A percentile compares a stretch with the other conserved stretches of the same genome.
Evolutionary conservation across 2,888 invertebrate species (phyloP).

Genomic region (Zelleria hepariella): DNA sequence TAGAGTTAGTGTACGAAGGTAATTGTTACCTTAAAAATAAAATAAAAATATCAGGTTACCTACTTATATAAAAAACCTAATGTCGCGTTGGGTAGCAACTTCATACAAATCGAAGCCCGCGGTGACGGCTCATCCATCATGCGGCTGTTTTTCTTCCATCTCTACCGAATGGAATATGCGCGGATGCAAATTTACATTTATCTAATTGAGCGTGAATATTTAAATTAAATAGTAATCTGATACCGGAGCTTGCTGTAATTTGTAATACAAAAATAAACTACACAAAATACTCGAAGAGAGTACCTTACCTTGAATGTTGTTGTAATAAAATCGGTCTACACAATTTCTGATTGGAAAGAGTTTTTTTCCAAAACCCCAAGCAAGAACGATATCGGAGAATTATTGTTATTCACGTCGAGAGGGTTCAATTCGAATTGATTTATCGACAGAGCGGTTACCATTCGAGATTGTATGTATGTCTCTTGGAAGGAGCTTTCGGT

Average conservation of each 20-base stretch:
- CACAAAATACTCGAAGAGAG: no score
- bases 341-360: not conserved
- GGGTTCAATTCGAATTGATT: not conserved
- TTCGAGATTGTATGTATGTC: not conserved
- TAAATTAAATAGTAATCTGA: not conserved
- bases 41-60: no score
- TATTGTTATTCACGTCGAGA: not conserved
- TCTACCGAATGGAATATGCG: slow-evolving; percentile 44
- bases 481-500: not conserved
- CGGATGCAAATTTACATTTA: slow-evolving; percentile 42
- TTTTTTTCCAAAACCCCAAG: not conserved
- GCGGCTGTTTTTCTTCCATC: slow-evolving; percentile 37
- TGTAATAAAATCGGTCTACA: no score
- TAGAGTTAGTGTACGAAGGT: no score
- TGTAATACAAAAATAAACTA: no score
- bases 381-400: not conserved
- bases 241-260: no score
- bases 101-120: slow-evolving; percentile 29
- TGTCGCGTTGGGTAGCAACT: not conserved
- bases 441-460: not conserved
- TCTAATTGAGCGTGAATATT: not conserved
- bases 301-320: no score
- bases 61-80: not conserved
- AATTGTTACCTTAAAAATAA: no score
- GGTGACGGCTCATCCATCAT: slow-evolving; percentile 53